Evolutionary conservation across 1,140 invertebrate genomes (phyloP).

Genomic region (Heliconius congener): DNA sequence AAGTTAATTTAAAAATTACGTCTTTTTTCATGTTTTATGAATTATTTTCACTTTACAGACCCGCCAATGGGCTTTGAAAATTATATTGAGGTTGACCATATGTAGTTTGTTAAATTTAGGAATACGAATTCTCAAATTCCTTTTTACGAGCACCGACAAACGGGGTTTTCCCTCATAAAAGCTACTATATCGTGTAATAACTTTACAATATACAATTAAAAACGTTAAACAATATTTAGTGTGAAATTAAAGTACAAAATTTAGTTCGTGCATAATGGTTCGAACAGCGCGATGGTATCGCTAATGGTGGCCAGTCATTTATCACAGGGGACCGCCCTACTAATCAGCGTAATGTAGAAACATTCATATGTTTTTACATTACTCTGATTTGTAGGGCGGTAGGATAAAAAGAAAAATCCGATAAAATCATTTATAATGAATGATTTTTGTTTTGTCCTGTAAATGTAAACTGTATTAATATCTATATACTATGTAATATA

Average conservation of each 20-base stretch:
- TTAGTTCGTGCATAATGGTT: conserved; percentile 9
- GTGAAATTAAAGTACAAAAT: conserved; percentile 2
- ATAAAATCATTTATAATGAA: neutral
- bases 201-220: neutral
- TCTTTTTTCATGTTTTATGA: too few relatives aligned
- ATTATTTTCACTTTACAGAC: too few relatives aligned
- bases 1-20: too few relatives aligned
- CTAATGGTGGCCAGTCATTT: conserved; percentile 11
- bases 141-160: neutral
- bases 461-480: neutral
- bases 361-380: neutral
- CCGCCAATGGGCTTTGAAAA: too few relatives aligned
- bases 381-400: too few relatives aligned
- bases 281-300: conserved; percentile 2
- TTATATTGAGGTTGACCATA: too few relatives aligned
- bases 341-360: conserved; percentile 6
- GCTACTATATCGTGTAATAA: neutral
- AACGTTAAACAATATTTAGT: neutral
- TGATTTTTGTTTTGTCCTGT: neutral
- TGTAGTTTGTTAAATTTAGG: too few relatives aligned
- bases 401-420: too few relatives aligned
- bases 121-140: too few relatives aligned
- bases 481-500: neutral
- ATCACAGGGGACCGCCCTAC: neutral
- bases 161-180: neutral